Evolutionary conservation across 2,888 invertebrate genomes (phyloP), one percentile per base, ranked within the genome.

Genomic region (Trichopoda pennipes): DNA sequence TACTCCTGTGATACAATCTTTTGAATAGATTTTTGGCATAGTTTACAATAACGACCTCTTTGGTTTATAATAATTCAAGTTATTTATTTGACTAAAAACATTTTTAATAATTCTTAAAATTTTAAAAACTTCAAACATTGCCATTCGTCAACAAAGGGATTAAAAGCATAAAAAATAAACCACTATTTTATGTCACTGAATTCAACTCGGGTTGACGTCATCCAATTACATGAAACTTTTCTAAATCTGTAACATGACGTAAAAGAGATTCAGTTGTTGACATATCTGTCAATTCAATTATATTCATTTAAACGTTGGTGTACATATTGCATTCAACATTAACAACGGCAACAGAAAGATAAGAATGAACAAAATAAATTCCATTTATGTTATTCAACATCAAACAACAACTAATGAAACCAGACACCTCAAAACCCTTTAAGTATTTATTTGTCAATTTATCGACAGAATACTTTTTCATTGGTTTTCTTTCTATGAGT

Each of bases 371-470:
- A 19, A 75, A 66, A 66, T 58, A 75, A 75, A 74, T 49, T 75
- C 66, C 58, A 75, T 75, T 75, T 58, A 66, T 75, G 51, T 66
- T 42, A 66, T 72, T 19, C 23, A 47, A 68, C 47, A 58, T 61
- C 74, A 66, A 68, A 49, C 47, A 35, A 42, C 56, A 56, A 69
- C 23, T 73, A 61, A 73, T 66, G 60, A 64, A 68, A 55, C 63
- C 63, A 73, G 55, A 58, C 74, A 77, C 70, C 70, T 56, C 70
- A 70, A 70, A 70, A 51, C 64, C 64, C 75, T 66, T 66, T 58
- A 75, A 75, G 75, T 75, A 75, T 75, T 75, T 75, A 74, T 75
- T 66, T 75, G 75, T 75, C 75, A 75, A 75, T 75, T 64, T 74
- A 51, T 74, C 63, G 63, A 56, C 32, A 75, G 44, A 47, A 75